These are phyloP conservation scores for Istiophorus platypterus DNA, from an alignment of 2,113 vertebrate species.

Conservation along the genomic window DNA sequence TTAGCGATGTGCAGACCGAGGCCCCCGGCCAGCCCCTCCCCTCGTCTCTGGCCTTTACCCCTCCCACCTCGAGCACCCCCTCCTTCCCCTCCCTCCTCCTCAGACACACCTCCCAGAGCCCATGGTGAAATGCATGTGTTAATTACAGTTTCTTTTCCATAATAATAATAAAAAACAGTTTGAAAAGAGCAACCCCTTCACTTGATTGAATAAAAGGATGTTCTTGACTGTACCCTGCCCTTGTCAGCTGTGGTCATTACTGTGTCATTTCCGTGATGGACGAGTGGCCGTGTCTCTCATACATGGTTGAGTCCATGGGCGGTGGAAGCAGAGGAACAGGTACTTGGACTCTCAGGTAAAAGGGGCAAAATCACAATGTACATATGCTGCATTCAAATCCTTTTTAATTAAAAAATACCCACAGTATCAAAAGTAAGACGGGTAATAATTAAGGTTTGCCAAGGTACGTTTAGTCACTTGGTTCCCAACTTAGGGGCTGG, in stretches of 20 bases:
- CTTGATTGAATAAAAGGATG: conserved; percentile 92
- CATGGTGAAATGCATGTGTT: conserved; percentile 91
- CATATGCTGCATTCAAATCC: too few relatives aligned
- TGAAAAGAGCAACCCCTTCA: conserved; percentile 88
- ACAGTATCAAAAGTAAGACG: background rate
- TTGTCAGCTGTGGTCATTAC: conserved; percentile 45
- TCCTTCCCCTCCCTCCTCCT: conserved; percentile 56
- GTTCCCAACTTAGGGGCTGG: too few relatives aligned
- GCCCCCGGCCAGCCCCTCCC: conserved; percentile 43
- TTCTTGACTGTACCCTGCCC: conserved; percentile 86
- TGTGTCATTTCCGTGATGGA: background rate
- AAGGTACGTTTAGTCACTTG: too few relatives aligned
- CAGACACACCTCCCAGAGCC: conserved; percentile 82
- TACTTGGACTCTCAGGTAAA: too few relatives aligned
- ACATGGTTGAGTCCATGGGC: background rate
- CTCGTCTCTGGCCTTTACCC: conserved; percentile 14
- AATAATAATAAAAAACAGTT: conserved; percentile 88
- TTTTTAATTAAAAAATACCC: too few relatives aligned
- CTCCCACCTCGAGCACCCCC: conserved; percentile 20
- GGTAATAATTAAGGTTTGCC: too few relatives aligned
- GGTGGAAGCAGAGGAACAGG: too few relatives aligned
- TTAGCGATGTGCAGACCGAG: conserved; percentile 61
- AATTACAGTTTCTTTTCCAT: conserved; percentile 92
- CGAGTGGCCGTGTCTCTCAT: background rate
- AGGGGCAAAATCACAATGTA: too few relatives aligned